Percentiles rank a stretch among this genome's conserved stretches.
These are phyloP conservation scores for Microvelia longipes DNA, from an alignment of 1,140 invertebrate species.

Conservation along the genomic window DNA sequence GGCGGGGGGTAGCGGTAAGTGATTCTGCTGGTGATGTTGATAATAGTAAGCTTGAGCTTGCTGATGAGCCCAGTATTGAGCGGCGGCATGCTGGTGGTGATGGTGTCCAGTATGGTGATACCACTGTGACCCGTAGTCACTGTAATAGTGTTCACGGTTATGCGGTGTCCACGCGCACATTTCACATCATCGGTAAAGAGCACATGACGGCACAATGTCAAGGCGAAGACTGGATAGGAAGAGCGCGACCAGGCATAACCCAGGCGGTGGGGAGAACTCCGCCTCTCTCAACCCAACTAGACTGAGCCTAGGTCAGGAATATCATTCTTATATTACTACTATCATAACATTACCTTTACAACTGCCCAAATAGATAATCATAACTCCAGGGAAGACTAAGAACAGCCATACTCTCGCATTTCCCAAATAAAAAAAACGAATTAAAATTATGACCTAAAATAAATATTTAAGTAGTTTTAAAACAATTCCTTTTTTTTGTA, in stretches of 20 bases:
- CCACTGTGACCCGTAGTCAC: background rate
- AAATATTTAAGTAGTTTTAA: no score
- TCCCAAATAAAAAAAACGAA: no score
- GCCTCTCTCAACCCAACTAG: background rate
- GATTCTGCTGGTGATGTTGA: background rate
- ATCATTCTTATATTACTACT: no score
- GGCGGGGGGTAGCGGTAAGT: background rate
- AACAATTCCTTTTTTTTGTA: no score
- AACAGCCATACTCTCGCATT: no score
- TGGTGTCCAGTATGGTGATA: background rate
- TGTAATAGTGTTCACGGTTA: background rate
- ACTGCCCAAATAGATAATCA: no score
- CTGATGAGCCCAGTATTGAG: no score
- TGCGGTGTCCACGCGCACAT: background rate
- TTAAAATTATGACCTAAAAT: no score
- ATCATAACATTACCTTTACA: no score
- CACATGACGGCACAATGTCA: background rate
- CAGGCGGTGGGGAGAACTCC: background rate
- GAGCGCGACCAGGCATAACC: background rate
- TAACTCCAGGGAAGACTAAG: no score
- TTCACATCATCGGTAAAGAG: background rate
- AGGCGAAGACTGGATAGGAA: background rate
- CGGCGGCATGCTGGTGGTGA: background rate
- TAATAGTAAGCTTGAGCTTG: no score
- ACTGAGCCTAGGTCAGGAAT: background rate